phyloP scores from a whole-genome alignment of 2,797 vertebrate genomes.

The Enoplosus armatus region DNA sequence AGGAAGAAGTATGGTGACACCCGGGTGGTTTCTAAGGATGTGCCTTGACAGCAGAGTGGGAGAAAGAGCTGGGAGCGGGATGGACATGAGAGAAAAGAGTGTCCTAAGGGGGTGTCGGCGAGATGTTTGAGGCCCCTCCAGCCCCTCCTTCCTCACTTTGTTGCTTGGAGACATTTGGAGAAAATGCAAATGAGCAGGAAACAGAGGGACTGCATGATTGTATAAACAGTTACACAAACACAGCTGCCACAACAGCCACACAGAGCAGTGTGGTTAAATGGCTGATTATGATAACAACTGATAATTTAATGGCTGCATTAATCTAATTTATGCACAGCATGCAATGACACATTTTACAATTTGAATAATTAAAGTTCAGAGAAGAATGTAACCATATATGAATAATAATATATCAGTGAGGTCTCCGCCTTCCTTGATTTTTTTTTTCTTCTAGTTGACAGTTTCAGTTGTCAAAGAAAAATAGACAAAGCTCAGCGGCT shows the following conservation, averaged over 20 bases:
- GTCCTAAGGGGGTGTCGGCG: constrained; percentile 66
- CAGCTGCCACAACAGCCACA: constrained; percentile 70
- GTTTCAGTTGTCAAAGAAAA: constrained; percentile 63
- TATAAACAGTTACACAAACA: constrained; percentile 81
- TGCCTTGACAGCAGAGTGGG: constrained; percentile 75
- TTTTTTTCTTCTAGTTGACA: constrained; percentile 31
- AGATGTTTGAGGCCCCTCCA: constrained; percentile 73
- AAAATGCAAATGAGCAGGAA: constrained; percentile 81
- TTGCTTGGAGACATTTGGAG: constrained; percentile 81
- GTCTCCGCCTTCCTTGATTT: constrained; percentile 9
- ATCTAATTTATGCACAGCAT: constrained; percentile 81
- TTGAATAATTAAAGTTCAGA: constrained; percentile 81
- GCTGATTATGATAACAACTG: constrained; percentile 82
- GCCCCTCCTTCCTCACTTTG: constrained; percentile 71
- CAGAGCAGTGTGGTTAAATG: constrained; percentile 75
- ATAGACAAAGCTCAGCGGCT: constrained; percentile 52
- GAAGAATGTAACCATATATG: constrained; percentile 65
- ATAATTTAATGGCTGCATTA: constrained; percentile 82
- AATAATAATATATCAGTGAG: constrained; percentile 70
- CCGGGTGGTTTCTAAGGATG: constrained; percentile 79
- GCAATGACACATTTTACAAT: constrained; percentile 76
- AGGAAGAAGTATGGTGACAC: constrained; percentile 81
- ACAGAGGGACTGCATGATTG: constrained; percentile 72
- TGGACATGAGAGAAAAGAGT: constrained; percentile 71
- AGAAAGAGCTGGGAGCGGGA: constrained; percentile 59